These are phyloP conservation scores for Acromyrmex charruanus DNA, from an alignment of 1,140 invertebrate genomes.

Conservation along the genomic window DNA sequence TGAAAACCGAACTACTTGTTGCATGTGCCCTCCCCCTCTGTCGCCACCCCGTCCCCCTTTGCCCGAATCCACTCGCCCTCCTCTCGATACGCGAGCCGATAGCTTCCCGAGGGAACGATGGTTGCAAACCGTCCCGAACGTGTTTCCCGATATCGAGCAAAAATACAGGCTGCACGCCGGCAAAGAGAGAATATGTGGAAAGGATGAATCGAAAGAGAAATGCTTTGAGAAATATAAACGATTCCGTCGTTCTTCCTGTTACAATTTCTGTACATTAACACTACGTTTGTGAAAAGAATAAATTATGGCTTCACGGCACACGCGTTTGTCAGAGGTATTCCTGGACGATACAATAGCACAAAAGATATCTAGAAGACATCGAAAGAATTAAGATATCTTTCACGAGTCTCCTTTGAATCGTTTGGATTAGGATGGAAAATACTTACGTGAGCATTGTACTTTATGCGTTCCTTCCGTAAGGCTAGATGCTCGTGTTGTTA, in stretches of 20 bases:
- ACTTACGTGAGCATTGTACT: not conserved
- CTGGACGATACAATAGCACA: not conserved
- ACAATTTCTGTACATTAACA: conserved; percentile 37
- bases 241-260: conserved; percentile 18
- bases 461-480: not conserved
- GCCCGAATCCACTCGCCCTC: conserved; percentile 81
- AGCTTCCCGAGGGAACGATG: conserved; percentile 86
- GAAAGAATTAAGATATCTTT: not conserved
- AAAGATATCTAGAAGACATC: not conserved
- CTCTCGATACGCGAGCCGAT: conserved; percentile 87
- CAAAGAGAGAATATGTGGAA: conserved; percentile 34
- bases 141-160: conserved; percentile 76
- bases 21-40: conserved; percentile 80
- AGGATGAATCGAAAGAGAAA: conserved; percentile 7
- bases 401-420: not conserved
- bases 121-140: conserved; percentile 81
- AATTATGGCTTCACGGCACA: not conserved
- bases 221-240: conserved; percentile 56
- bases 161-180: conserved; percentile 48
- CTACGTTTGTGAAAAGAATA: conserved; percentile 20
- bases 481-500: conserved; percentile 1
- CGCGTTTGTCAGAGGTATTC: not conserved
- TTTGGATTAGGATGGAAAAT: conserved; percentile 9
- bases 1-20: conserved; percentile 87
- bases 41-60: conserved; percentile 63